Base-by-base conservation (phyloP, 2,797 vertebrate species). In the Darevskia mixta region DNA sequence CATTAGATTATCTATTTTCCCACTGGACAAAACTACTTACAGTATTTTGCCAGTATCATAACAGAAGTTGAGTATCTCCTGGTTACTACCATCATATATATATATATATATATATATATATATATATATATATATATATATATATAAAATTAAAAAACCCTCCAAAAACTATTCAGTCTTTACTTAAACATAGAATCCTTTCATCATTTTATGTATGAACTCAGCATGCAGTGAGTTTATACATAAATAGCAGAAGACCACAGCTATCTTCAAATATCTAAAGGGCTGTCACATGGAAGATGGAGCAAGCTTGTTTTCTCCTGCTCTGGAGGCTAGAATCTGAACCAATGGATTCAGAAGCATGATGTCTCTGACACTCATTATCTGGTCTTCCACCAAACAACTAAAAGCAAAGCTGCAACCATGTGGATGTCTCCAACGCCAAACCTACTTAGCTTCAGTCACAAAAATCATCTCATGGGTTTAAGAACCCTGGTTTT, bases 1-100 rank as follows among this genome's bases (percentile, higher is more conserved):
- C 81, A 84, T 86, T 91, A 90, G n/a, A 45, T 10, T 69, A 25
- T 88, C 7, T 85, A 10, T 83, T 90, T 89, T 84, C 81, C 35
- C 0, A 3, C 80, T 93, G 72, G 8, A 41, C 23, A 84, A 61
- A 38, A 58, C 49, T 83, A 15, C 8, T 58, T 73, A 41, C 9
- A 38, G n/a, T 18, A 58, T 84, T 84, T 27, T 84, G 32, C 35
- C 61, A 64, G 38, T 85, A 41, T 29, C 9, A 45, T 43, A 67
- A 67, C 61, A 64, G 23, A 20, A 25, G 4, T 58, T 61, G 20
- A 80, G 11, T 27, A 55, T 49, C 43, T 49, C 10, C 8, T 20
- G 27, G 17, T 32, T 49, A 35, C 25, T 17, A 61, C 41, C 35
- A 32, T 84, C 23, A 35, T 84, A 17, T 15, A 29, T 41, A 41